Evolutionary conservation across 2,888 invertebrate genomes (phyloP).

Genomic region (Cephus runcator): DNA sequence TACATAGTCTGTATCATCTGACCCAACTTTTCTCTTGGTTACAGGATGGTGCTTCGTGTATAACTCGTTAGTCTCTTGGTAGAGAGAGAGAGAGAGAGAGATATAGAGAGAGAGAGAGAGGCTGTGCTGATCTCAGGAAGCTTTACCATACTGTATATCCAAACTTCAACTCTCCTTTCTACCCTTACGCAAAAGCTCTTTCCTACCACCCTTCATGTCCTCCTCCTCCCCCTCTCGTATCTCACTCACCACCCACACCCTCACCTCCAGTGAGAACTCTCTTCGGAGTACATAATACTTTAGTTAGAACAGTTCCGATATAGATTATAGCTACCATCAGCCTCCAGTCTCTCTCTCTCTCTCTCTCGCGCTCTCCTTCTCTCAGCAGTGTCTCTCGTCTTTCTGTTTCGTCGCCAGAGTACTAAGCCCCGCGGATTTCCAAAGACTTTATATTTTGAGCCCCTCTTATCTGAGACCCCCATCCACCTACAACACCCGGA

Average conservation of each 20-base stretch:
- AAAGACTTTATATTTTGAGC: slow-evolving; percentile 41
- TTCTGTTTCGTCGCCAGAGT: slow-evolving; percentile 29
- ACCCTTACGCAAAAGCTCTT: not conserved
- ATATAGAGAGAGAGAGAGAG: not conserved
- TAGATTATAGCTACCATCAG: slow-evolving; percentile 29
- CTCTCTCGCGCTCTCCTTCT: slow-evolving; percentile 17
- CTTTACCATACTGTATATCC: not conserved
- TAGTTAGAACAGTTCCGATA: slow-evolving; percentile 36
- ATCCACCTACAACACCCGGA: not conserved
- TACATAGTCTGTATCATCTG: not conserved
- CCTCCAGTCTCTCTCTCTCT: slow-evolving; percentile 11
- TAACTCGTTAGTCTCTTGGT: not conserved
- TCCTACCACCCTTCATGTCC: not conserved
- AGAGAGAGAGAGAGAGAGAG: no score
- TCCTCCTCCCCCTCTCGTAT: not conserved
- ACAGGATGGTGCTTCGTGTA: not conserved
- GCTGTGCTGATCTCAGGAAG: not conserved
- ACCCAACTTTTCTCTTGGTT: not conserved
- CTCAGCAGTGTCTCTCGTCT: slow-evolving; percentile 20
- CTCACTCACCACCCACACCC: not conserved
- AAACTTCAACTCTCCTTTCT: not conserved
- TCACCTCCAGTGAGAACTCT: slow-evolving; percentile 11
- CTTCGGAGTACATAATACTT: slow-evolving; percentile 35
- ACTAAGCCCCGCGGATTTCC: slow-evolving; percentile 41
- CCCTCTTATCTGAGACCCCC: slow-evolving; percentile 30